Base-by-base conservation (phyloP, 2,113 vertebrate species). In the Tetrao urogallus region DNA sequence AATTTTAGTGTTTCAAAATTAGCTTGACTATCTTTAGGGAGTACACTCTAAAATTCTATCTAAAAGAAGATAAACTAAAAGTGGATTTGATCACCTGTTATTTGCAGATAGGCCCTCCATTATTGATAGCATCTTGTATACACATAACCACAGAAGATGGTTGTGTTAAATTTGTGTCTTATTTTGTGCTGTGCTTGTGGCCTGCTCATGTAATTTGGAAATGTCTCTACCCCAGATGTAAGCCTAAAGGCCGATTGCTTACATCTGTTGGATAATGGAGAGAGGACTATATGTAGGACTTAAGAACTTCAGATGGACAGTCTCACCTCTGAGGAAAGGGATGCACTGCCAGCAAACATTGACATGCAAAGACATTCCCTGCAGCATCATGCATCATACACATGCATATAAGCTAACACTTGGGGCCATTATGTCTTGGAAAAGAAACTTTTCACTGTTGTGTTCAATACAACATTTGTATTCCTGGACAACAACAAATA, bases 131-230 rank as follows among this genome's bases (percentile, higher is more conserved):
- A 45, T 0, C 1, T 17, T 25, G 43, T 36, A 24, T 4, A 52
- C 1, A 0, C 32, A 32, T 11, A 36, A 66, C 7, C 16, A 45
- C 16, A 64, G 36, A 64, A 0, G 0, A 66, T 24, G 42, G 3
- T 14, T 73, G 16, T 57, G 25, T 76, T 87, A 80, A 85, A 94
- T 79, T 24, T 3, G 4, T 38, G 7, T 64, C 5, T 25, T 24
- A 8, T 17, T 90, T 92, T 93, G 76, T 72, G 16, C 10, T 38
- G 3, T 88, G 45, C 34, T 65, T 92, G 36, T 82, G 36, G n/a
- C 10, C n/a, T 22, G 11, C 76, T 89, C 12, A 8, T 25, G 22
- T 66, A 79, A 58, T 76, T 79, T 91, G 64, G 45, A 89, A 73
- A 82, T 42, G 11, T 58, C 28, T 89, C 60, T 80, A 73, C 18